Base-by-base conservation (phyloP, 2,113 vertebrate genomes). In the Thoracochromis brauschi region DNA sequence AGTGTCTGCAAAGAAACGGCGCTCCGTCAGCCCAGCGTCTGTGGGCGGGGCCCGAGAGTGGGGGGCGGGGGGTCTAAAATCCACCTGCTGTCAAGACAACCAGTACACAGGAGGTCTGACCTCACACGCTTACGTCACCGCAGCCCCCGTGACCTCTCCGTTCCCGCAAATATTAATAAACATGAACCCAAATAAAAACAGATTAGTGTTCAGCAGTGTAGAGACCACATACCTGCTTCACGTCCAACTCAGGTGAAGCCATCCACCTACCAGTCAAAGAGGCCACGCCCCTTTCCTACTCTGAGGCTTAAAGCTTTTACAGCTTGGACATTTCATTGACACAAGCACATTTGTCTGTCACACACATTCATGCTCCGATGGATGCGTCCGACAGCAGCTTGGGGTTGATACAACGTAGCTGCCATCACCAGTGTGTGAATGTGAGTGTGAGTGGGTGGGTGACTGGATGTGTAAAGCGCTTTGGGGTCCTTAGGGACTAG, bases 1-100 rank as follows among this genome's bases (percentile, higher is more conserved):
- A 71, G 35, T 87, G 35, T 85, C 85, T 57, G 42, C 79, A 45
- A 7, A n/a, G 90, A 85, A 92, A 92, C 89, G 58, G 90, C 73
- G 40, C 21, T 14, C 83, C 3, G 68, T 14, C 75, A 63, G 53
- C 71, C 17, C 16, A 6, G 47, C 3, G n/a, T 14, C 8, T 60
- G 87, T 13, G 54, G 92, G 94, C 88, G 93, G 91, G 90, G 47
- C 81, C 84, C 78, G 29, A 4, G 58, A 17, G 29, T 10, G 29
- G 16, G 29, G 19, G 9, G 16, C 4, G 40, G 65, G 33, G 16
- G 45, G 7, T 38, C 16, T 10, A 24, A 9, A 24, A 71, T 51
- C 86, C 91, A 94, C 85, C 90, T 87, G 75, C 42, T 51, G 75
- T 21, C 80, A 55, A 35, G 35, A 26, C 45, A 38, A 85, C 78